phyloP scores from a whole-genome alignment of 2,797 vertebrate species.

The Gymnocypris eckloni region DNA sequence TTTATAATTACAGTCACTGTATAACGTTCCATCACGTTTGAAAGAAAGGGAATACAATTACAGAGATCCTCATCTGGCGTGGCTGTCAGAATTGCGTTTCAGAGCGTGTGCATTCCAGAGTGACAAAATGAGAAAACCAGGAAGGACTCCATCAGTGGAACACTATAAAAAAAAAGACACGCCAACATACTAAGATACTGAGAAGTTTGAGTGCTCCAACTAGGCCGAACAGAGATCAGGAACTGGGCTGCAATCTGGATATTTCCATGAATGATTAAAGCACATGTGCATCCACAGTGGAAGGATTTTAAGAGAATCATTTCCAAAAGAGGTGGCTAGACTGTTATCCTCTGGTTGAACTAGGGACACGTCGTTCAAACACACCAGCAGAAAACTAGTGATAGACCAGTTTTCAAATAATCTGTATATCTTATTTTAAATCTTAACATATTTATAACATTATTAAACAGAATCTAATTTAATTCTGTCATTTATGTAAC shows the following conservation, averaged over 20 bases:
- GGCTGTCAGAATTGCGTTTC: constrained; percentile 35
- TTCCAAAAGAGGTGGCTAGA: constrained; percentile 27
- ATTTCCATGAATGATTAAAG: constrained; percentile 46
- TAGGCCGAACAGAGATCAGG: constrained; percentile 11
- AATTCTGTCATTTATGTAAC: background rate
- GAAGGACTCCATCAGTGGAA: constrained; percentile 33
- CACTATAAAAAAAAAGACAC: background rate
- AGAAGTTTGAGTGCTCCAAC: constrained; percentile 1
- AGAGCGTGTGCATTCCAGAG: constrained; percentile 36
- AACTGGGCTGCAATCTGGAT: constrained; percentile 31
- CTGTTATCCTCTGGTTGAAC: constrained; percentile 8
- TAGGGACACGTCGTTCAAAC: background rate
- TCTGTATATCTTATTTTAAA: background rate
- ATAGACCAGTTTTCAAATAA: background rate
- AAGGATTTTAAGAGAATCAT: constrained; percentile 24
- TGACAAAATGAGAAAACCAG: constrained; percentile 56
- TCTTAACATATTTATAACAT: background rate
- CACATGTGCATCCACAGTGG: constrained; percentile 36
- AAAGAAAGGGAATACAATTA: constrained; percentile 50
- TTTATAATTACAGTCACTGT: constrained; percentile 49
- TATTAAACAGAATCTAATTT: background rate
- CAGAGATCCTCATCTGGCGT: constrained; percentile 26
- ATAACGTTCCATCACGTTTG: constrained; percentile 44
- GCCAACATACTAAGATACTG: constrained; percentile 3
- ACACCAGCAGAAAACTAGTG: background rate